Base-by-base conservation (phyloP, 2,797 vertebrate genomes). In the Pangasius sanitwongsei region DNA sequence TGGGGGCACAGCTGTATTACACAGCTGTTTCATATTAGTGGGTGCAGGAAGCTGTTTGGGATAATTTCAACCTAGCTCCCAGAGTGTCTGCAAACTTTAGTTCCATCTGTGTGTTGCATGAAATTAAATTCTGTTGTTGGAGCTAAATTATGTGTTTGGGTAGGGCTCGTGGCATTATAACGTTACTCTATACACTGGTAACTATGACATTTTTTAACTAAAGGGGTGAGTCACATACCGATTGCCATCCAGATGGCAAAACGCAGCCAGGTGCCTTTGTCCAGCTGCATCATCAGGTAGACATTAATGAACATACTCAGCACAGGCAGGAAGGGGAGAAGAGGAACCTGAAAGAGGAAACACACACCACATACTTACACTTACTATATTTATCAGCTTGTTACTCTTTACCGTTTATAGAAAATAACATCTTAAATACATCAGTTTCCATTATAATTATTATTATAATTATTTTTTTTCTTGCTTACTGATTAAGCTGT, bases 211-310 rank as follows among this genome's bases (percentile, higher is more conserved):
- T 9, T 37, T 18, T 41, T 72, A 48, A 48, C 7, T 78, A 16
- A 31, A 37, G 4, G 18, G 20, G 53, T 44, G 4, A 70, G 48
- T 44, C 44, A 67, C 94, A 13, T 95, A 99, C 98, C 98, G 90
- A 98, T 78, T 1, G 92, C 75, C 99, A 99, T 99, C 98, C 98
- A 99, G 90, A 98, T 92, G 9, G 96, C 93, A 87, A 99, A 99
- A 0, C 98, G 97, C 75, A 98, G 77, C 98, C 98, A 99, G 0
- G 98, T 99, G 86, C 98, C 97, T 87, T 7, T 81, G 37, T 96
- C 97, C 48, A 99, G 96, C 95, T 99, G 99, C 97, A 99, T 97
- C 98, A 99, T 99, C 92, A 99, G 97, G 93, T 98, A 99, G 87
- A 99, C 92, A 0, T 99, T 99, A 87, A 99, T 97, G 55, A 99